Conservation (phyloP, 2,888 invertebrate genomes). For the Athalia rosae region DNA sequence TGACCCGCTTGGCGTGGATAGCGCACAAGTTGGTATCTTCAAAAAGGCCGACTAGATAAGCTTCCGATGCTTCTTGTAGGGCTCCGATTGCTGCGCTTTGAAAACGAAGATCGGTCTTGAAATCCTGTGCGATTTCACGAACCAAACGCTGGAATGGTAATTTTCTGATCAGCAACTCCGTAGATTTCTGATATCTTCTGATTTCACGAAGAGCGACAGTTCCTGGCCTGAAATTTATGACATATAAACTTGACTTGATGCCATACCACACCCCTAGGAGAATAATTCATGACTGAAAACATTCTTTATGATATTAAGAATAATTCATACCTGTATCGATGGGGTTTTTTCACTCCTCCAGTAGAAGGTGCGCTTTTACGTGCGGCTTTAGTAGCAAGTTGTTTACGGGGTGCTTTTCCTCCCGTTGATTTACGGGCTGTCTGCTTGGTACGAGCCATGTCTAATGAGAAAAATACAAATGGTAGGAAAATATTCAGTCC, state of each 20-base stretch:
- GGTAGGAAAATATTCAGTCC: no score
- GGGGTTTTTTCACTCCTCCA: conserved; percentile 97
- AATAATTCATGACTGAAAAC: neutral
- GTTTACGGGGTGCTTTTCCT: conserved; percentile 97
- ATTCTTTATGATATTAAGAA: neutral
- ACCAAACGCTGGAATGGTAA: conserved; percentile 97
- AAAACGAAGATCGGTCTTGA: conserved; percentile 97
- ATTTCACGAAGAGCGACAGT: conserved; percentile 98
- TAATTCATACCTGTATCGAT: conserved; percentile 84
- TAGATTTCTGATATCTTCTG: conserved; percentile 96
- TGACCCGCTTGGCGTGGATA: conserved; percentile 97
- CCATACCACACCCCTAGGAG: neutral
- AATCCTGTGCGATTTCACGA: conserved; percentile 97
- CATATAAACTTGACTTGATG: neutral
- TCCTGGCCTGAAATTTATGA: conserved; percentile 81
- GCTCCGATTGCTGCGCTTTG: conserved; percentile 96
- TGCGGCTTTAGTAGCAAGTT: conserved; percentile 94
- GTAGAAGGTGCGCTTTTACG: conserved; percentile 96
- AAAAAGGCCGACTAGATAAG: conserved; percentile 94
- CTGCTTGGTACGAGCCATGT: conserved; percentile 98
- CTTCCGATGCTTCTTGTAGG: conserved; percentile 92
- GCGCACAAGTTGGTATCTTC: conserved; percentile 99
- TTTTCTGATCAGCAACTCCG: conserved; percentile 95
- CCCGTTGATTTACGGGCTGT: conserved; percentile 98
- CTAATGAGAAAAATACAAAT: neutral